These are phyloP conservation scores for Uromys caudimaculatus DNA, from an alignment of 2,797 vertebrate species.

Conservation along the genomic window DNA sequence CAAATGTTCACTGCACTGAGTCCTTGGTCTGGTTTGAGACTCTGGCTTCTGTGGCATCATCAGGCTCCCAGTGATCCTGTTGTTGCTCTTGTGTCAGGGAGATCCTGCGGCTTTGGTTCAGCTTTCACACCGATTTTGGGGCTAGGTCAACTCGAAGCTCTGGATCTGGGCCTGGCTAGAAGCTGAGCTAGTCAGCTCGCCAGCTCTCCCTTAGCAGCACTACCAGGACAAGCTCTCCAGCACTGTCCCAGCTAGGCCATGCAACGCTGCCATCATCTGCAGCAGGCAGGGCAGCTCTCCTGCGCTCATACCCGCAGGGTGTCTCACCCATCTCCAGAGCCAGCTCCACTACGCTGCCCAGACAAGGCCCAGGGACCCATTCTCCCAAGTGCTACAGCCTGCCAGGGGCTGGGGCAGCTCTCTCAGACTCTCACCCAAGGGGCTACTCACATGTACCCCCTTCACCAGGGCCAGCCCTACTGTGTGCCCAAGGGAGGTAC, in stretches of 20 bases:
- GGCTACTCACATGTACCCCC: neutral
- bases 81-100: neutral
- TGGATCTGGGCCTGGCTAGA: neutral
- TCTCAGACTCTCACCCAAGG: neutral
- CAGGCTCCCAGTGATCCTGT: neutral
- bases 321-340: neutral
- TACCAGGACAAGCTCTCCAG: neutral
- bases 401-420: too few species aligned
- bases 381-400: neutral
- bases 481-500: neutral
- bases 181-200: neutral
- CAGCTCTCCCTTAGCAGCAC: neutral
- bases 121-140: neutral
- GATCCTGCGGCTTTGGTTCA: neutral
- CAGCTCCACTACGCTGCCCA: neutral
- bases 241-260: neutral
- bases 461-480: neutral
- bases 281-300: neutral
- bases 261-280: neutral
- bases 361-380: neutral
- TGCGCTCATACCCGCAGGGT: neutral
- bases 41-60: neutral
- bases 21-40: neutral
- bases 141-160: neutral
- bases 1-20: neutral